Evolutionary conservation across 2,113 vertebrate genomes (phyloP).

Genomic region (Condylura cristata): DNA sequence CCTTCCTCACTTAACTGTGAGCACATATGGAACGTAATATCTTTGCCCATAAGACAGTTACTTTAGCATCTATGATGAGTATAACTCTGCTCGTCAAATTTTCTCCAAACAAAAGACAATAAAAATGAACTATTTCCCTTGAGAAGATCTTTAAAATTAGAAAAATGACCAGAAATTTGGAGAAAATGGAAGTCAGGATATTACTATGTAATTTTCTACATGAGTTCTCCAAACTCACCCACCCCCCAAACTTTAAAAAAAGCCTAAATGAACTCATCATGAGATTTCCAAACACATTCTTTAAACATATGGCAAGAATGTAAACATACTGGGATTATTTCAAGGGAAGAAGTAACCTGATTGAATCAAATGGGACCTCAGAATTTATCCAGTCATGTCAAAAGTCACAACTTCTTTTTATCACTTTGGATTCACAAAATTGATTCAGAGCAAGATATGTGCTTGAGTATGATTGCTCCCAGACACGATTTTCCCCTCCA

Average conservation of each 20-base stretch:
- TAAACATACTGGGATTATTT: constrained; percentile 69
- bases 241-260: not conserved
- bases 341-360: constrained; percentile 62
- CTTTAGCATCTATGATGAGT: not conserved
- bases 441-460: constrained; percentile 76
- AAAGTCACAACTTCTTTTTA: constrained; percentile 79
- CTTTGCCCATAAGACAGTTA: not conserved
- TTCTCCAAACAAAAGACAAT: constrained; percentile 27
- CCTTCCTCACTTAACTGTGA: not conserved
- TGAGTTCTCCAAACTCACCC: not conserved
- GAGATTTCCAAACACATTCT: constrained; percentile 59
- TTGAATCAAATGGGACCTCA: constrained; percentile 67
- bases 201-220: not conserved
- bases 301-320: constrained; percentile 51
- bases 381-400: constrained; percentile 70
- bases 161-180: not conserved
- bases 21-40: not conserved
- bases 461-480: constrained; percentile 79
- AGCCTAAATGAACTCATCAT: constrained; percentile 58
- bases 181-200: not conserved
- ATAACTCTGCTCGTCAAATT: not conserved
- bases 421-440: constrained; percentile 74
- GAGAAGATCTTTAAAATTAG: constrained; percentile 24
- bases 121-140: not conserved
- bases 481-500: constrained; percentile 78